phyloP scores from a whole-genome alignment of 2,797 vertebrate genomes.

The Harpagifer antarcticus region DNA sequence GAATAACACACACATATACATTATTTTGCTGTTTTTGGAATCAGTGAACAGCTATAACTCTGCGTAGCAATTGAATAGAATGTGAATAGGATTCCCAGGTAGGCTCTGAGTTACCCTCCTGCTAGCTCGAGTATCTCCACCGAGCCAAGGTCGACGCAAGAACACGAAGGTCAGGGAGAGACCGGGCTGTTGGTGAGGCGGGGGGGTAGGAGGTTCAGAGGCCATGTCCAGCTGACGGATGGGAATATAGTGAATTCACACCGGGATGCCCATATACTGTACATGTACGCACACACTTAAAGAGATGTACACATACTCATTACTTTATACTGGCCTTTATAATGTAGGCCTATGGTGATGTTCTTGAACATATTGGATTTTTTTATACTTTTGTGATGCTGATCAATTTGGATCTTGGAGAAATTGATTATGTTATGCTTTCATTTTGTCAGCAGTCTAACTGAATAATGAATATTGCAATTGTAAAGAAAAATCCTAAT shows the following conservation, averaged over 20 bases:
- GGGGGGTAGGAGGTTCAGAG: constrained; percentile 58
- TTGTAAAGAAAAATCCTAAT: constrained; percentile 38
- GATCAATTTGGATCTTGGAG: neutral
- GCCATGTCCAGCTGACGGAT: constrained; percentile 78
- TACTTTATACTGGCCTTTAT: constrained; percentile 20
- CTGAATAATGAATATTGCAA: constrained; percentile 34
- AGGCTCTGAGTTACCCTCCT: constrained; percentile 28
- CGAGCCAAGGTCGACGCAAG: constrained; percentile 64
- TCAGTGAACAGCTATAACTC: constrained; percentile 45
- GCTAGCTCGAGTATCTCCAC: constrained; percentile 40
- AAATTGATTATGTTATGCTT: constrained; percentile 4
- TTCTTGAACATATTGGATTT: constrained; percentile 65
- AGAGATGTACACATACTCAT: constrained; percentile 26
- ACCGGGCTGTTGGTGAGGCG: constrained; percentile 36
- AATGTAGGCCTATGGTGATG: constrained; percentile 27
- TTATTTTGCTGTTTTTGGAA: constrained; percentile 41
- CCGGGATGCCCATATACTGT: constrained; percentile 42
- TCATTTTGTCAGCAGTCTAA: neutral
- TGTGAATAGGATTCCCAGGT: constrained; percentile 40
- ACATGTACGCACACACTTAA: constrained; percentile 14
- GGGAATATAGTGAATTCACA: constrained; percentile 62
- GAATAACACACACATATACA: constrained; percentile 24
- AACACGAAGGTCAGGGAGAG: constrained; percentile 69
- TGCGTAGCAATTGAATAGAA: constrained; percentile 28
- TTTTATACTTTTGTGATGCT: constrained; percentile 57